Evolutionary conservation across 2,888 invertebrate genomes (phyloP).

Genomic region (Lithophane ornitopus): DNA sequence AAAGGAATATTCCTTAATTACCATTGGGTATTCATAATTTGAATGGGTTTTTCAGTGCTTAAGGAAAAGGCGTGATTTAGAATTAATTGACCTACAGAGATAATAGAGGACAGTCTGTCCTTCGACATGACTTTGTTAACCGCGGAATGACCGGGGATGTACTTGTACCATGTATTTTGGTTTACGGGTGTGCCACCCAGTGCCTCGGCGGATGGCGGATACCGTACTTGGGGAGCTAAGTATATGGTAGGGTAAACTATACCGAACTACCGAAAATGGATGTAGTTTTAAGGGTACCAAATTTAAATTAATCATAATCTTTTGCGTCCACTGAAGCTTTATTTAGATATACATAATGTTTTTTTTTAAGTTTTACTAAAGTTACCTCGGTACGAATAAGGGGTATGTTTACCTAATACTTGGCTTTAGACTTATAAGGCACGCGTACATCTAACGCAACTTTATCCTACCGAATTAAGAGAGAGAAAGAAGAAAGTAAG

Average conservation of each 20-base stretch:
- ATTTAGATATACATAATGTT: background rate
- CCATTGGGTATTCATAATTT: background rate
- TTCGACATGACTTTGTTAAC: background rate
- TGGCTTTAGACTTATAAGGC: background rate
- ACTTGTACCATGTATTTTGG: too few species aligned
- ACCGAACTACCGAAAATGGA: background rate
- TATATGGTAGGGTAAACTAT: background rate
- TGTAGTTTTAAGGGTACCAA: background rate
- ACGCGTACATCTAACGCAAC: background rate
- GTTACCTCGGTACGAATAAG: background rate
- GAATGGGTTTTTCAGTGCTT: conserved; percentile 23
- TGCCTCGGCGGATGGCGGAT: too few species aligned
- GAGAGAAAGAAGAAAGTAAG: background rate
- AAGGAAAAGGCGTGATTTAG: conserved; percentile 11
- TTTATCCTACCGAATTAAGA: background rate
- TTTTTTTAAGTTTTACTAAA: background rate
- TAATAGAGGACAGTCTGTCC: background rate
- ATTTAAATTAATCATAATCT: background rate
- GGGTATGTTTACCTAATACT: background rate
- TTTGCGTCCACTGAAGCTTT: background rate
- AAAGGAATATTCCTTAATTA: conserved; percentile 35
- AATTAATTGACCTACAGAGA: conserved; percentile 7
- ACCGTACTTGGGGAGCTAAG: background rate
- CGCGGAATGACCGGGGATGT: too few species aligned
- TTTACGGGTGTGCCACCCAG: too few species aligned